These are phyloP conservation scores for Zoroaster sp. DNA, from an alignment of 53 echinoderm and acorn worm species.

Conservation along the genomic window DNA sequence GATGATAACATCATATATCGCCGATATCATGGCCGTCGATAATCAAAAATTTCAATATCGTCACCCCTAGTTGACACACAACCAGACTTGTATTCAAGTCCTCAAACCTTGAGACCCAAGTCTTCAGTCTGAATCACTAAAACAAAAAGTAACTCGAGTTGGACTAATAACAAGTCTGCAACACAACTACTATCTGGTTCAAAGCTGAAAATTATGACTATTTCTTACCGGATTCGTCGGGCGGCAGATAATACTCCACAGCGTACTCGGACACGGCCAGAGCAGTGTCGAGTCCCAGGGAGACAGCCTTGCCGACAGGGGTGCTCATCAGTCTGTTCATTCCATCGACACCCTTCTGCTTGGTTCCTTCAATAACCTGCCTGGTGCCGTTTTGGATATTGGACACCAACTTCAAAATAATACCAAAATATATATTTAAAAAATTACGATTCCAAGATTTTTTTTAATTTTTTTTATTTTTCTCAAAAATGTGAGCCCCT, in stretches of 20 bases:
- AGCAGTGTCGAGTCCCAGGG: slow-evolving; percentile 78
- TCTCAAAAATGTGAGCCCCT: too few species aligned
- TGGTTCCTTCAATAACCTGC: slow-evolving; percentile 81
- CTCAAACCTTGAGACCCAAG: too few species aligned
- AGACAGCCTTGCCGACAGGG: slow-evolving; percentile 82
- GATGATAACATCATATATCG: too few species aligned
- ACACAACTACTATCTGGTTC: not conserved
- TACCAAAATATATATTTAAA: not conserved
- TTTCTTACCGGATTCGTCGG: slow-evolving; percentile 66
- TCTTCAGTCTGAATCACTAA: too few species aligned
- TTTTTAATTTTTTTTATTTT: too few species aligned
- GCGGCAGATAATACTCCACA: slow-evolving; percentile 91
- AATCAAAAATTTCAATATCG: too few species aligned
- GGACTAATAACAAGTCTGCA: too few species aligned
- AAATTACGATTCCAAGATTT: too few species aligned
- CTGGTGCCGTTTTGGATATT: slow-evolving; percentile 76
- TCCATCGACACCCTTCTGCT: slow-evolving; percentile 67
- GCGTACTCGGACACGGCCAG: slow-evolving; percentile 85
- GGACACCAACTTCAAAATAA: slow-evolving; percentile 62
- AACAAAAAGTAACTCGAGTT: too few species aligned
- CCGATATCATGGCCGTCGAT: too few species aligned
- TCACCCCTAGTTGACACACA: too few species aligned
- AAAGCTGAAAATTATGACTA: not conserved
- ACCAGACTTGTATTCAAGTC: too few species aligned
- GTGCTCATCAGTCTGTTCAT: slow-evolving; percentile 81